phyloP scores from a whole-genome alignment of 2,888 invertebrate species.

The Spodoptera picta region DNA sequence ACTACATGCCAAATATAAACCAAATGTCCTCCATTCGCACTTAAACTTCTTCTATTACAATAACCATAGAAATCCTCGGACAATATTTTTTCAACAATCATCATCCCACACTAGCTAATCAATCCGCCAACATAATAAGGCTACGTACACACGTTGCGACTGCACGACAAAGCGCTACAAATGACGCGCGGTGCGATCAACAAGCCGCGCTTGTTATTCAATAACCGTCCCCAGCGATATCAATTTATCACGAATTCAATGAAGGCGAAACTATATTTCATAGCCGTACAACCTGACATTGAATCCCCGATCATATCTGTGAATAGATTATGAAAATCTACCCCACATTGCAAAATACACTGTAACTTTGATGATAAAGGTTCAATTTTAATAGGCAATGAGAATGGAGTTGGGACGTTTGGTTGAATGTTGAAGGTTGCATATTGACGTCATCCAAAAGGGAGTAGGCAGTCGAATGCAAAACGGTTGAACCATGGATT shows the following conservation, averaged over 20 bases:
- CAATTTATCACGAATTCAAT: conserved; percentile 88
- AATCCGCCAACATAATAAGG: conserved; percentile 46
- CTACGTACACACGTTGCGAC: conserved; percentile 45
- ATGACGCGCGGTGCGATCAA: conserved; percentile 62
- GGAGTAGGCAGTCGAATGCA: conserved; percentile 86
- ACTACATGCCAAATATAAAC: no score
- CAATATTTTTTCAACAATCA: conserved; percentile 2
- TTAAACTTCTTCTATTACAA: neutral
- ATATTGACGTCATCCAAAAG: conserved; percentile 88
- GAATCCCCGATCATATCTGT: conserved; percentile 68
- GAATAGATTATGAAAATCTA: conserved; percentile 62
- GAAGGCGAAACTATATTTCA: conserved; percentile 88
- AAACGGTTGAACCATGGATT: conserved; percentile 87
- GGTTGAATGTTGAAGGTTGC: conserved; percentile 66
- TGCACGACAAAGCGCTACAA: conserved; percentile 58
- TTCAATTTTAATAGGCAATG: conserved; percentile 23
- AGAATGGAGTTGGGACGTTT: conserved; percentile 57
- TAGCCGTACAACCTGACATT: conserved; percentile 79
- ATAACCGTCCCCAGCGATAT: conserved; percentile 81
- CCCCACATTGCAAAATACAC: conserved; percentile 27
- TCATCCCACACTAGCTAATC: conserved; percentile 8
- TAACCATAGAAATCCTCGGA: neutral
- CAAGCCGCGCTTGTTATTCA: conserved; percentile 86
- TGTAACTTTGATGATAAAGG: neutral
- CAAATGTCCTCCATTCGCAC: no score